Percentiles rank a stretch among this genome's conserved stretches.
These are phyloP conservation scores for Mya arenaria DNA, from an alignment of 1,140 invertebrate genomes.

Conservation along the genomic window DNA sequence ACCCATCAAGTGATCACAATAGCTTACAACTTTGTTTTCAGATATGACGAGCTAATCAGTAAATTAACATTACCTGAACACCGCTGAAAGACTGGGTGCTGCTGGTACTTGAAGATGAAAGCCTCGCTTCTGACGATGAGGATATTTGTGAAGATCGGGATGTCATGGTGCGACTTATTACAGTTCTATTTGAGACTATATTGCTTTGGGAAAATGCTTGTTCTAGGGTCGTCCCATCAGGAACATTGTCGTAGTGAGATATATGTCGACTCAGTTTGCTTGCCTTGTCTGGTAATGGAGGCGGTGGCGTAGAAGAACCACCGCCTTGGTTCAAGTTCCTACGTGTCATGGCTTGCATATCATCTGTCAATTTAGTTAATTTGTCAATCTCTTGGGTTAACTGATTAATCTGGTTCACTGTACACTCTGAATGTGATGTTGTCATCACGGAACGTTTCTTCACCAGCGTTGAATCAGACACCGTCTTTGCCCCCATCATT, in stretches of 20 bases:
- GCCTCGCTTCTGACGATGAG: conserved; percentile 57
- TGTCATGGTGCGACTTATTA: conserved; percentile 67
- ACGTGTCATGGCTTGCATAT: conserved; percentile 70
- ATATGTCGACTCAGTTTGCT: conserved; percentile 83
- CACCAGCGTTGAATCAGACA: conserved; percentile 60
- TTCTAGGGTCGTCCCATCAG: conserved; percentile 54
- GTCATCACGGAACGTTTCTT: conserved; percentile 51
- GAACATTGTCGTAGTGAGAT: conserved; percentile 89
- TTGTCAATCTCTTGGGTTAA: conserved; percentile 74
- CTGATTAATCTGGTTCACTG: conserved; percentile 75
- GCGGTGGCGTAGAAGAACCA: conserved; percentile 68
- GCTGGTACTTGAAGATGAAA: conserved; percentile 67
- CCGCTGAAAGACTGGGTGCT: conserved; percentile 69
- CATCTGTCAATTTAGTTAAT: conserved; percentile 75
- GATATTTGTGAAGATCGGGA: conserved; percentile 41
- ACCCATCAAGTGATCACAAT: no score
- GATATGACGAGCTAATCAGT: no score
- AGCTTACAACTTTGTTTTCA: no score
- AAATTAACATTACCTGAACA: no score
- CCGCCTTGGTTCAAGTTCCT: conserved; percentile 38
- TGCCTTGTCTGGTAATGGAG: conserved; percentile 90
- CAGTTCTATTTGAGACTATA: conserved; percentile 76
- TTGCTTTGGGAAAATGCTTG: conserved; percentile 10
- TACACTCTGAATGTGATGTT: conserved; percentile 60
- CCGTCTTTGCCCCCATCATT: conserved; percentile 57